Conservation (phyloP, 2,888 invertebrate genomes). For the Heliconius ethilla region DNA sequence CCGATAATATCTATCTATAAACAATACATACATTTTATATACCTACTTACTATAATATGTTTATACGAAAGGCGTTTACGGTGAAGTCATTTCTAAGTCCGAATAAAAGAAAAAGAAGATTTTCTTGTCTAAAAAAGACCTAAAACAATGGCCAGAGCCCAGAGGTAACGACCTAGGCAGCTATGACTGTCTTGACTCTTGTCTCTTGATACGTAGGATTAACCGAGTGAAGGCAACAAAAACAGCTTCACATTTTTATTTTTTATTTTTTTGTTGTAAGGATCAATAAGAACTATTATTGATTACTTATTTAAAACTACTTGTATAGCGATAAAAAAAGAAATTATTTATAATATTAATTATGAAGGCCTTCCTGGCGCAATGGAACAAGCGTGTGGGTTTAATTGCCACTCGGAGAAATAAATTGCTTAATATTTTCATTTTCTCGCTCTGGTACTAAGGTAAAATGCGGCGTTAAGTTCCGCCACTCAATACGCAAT, state of each 20-base stretch:
- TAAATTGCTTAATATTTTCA: too few relatives aligned
- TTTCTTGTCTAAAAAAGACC: constrained; percentile 51
- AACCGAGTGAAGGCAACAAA: constrained; percentile 14
- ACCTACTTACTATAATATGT: not conserved
- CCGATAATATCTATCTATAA: not conserved
- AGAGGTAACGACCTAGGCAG: constrained; percentile 61
- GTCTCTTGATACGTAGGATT: constrained; percentile 42
- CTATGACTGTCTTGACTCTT: constrained; percentile 54
- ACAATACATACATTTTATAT: not conserved
- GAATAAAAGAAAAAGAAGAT: constrained; percentile 13
- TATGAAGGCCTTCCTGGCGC: not conserved
- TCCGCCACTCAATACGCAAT: too few relatives aligned
- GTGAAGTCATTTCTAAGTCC: constrained; percentile 28
- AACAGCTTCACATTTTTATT: not conserved
- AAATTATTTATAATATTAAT: not conserved
- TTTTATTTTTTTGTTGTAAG: not conserved
- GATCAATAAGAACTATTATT: not conserved
- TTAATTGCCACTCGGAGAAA: too few relatives aligned
- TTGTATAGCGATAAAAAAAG: not conserved
- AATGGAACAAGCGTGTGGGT: too few relatives aligned
- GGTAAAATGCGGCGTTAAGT: too few relatives aligned
- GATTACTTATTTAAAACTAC: not conserved
- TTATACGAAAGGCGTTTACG: not conserved
- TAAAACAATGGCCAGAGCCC: constrained; percentile 61
- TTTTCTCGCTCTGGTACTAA: too few relatives aligned